Conservation (phyloP, 2,113 vertebrate species). For the Microtus oregoni region DNA sequence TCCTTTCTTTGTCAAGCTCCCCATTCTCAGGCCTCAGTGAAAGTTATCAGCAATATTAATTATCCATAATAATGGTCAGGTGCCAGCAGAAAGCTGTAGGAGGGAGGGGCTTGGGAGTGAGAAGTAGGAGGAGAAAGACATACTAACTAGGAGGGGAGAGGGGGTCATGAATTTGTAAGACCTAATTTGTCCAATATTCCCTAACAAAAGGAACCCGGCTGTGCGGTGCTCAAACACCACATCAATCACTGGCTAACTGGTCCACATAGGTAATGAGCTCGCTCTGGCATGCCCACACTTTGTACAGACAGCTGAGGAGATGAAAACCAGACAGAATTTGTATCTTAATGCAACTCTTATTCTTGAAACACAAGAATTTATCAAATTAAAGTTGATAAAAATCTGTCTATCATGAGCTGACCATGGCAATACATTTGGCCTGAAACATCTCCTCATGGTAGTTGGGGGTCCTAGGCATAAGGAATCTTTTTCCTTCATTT, state of each 20-base stretch:
- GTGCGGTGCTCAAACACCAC: conserved; percentile 86
- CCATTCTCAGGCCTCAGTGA: conserved; percentile 75
- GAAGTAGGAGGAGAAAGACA: conserved; percentile 30
- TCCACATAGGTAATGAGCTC: conserved; percentile 86
- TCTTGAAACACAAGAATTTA: conserved; percentile 83
- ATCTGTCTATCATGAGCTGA: conserved; percentile 63
- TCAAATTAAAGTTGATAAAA: conserved; percentile 72
- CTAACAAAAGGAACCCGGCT: conserved; percentile 89
- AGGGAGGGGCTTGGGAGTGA: not conserved
- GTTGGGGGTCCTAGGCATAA: conserved; percentile 50
- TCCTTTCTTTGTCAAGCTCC: conserved; percentile 69
- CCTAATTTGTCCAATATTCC: conserved; percentile 93
- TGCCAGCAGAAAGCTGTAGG: conserved; percentile 60
- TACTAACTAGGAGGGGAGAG: conserved; percentile 13
- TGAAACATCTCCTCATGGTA: not conserved
- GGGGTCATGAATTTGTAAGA: conserved; percentile 86
- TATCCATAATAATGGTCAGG: conserved; percentile 65
- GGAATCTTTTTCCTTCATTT: conserved; percentile 61
- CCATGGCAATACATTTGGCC: conserved; percentile 54
- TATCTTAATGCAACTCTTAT: conserved; percentile 83
- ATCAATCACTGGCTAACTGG: conserved; percentile 92
- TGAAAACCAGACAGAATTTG: conserved; percentile 81
- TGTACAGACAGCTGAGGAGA: conserved; percentile 84
- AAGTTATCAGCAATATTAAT: conserved; percentile 86
- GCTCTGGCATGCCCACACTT: conserved; percentile 81